Conservation (phyloP, 2,113 vertebrate genomes). For the Benitochromis conjunctus region DNA sequence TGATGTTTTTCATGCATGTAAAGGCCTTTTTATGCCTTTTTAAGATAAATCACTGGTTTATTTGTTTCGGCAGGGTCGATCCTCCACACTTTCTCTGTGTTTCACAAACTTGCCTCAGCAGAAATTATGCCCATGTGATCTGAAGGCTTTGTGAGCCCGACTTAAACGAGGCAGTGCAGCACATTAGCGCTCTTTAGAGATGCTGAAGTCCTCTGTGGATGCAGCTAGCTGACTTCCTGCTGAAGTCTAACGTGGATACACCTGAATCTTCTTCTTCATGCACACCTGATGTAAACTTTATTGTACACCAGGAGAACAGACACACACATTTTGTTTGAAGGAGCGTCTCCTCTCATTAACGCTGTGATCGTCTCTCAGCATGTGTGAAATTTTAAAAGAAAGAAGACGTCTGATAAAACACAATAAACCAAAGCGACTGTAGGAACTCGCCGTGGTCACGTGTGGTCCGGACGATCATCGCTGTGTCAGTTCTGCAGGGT, state of each 20-base stretch:
- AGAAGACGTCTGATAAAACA: background rate
- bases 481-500: constrained; percentile 40
- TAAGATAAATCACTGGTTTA: rapidly evolving
- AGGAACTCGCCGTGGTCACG: background rate
- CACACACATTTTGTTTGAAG: background rate
- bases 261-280: too few relatives aligned
- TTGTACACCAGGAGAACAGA: too few relatives aligned
- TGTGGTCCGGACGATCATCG: background rate
- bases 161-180: too few relatives aligned
- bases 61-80: background rate
- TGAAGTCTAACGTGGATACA: too few relatives aligned
- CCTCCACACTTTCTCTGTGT: background rate
- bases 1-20: background rate
- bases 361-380: background rate
- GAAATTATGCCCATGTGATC: background rate
- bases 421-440: background rate
- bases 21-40: background rate
- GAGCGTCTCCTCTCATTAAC: background rate
- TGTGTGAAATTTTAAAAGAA: background rate
- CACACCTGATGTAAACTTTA: too few relatives aligned
- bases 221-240: too few relatives aligned
- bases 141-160: background rate
- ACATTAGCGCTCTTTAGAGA: too few relatives aligned
- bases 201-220: too few relatives aligned
- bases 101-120: background rate